Conservation (phyloP, 2,797 vertebrate species). For the Limnodromus scolopaceus region DNA sequence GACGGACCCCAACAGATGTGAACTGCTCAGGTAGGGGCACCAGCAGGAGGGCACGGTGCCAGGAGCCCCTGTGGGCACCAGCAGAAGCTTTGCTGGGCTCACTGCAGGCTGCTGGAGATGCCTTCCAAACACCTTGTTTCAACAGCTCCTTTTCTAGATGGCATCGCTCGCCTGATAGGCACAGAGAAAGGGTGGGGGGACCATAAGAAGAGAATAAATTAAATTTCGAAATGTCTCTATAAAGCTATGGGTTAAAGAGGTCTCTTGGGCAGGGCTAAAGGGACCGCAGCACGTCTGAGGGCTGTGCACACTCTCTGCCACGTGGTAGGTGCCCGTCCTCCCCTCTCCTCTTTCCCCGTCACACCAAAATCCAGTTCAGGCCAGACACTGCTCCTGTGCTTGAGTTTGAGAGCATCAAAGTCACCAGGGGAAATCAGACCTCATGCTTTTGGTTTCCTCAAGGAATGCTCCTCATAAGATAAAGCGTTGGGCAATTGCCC, state of each 20-base stretch:
- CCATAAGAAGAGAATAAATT: neutral
- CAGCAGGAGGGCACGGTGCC: accelerated
- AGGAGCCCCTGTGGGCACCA: accelerated
- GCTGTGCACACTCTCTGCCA: too few relatives aligned
- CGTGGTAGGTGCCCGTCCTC: accelerated
- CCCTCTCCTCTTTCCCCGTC: neutral
- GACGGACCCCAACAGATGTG: conserved; percentile 86
- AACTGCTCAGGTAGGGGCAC: conserved; percentile 85
- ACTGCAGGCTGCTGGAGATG: accelerated
- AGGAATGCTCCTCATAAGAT: neutral
- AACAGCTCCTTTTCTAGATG: accelerated
- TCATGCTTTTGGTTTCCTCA: neutral
- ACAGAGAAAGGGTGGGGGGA: neutral
- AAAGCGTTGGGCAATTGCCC: neutral
- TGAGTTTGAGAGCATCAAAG: neutral
- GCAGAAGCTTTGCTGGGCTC: neutral
- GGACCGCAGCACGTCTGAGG: neutral
- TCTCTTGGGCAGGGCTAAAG: neutral
- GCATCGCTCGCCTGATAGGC: accelerated
- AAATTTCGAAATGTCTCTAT: neutral
- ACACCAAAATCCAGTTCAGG: neutral
- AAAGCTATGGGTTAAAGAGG: neutral
- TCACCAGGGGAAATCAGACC: neutral
- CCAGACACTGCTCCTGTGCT: neutral
- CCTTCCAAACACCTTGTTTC: neutral